Evolutionary conservation across 2,113 vertebrate genomes (phyloP), one percentile per base, ranked within the genome.

Genomic region (Mugil cephalus): DNA sequence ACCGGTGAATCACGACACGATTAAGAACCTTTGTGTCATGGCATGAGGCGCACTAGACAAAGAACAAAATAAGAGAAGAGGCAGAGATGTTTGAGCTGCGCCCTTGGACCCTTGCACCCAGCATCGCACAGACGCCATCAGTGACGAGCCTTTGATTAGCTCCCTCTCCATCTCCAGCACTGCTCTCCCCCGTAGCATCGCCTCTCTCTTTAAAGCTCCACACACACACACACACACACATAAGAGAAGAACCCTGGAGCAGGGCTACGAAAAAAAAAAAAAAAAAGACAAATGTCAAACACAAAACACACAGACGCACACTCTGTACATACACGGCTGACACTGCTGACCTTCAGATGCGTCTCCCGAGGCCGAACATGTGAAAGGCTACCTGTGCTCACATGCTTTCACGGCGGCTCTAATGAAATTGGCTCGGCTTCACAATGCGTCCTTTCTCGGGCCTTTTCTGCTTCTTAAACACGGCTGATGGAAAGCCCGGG

Each of bases 221-320:
- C 55, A 17, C 51, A 46, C 48, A 6, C 13, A 15, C 46, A 34
- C 4, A n/a, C 46, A 12, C 13, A 43, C 38, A 68, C 52, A 55
- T 8, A 53, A 72, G 17, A 63, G 14, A 15, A 48, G 35, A 68
- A 51, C 61, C 55, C 54, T 19, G 69, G 69, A 34, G 69, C 80
- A 53, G 18, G 47, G n/a, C 1, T 4, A 14, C 6, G 13, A 30
- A 30, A 30, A 3, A 15, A 30, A 30, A 30, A 30, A 3, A 15
- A 30, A 24, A 47, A 19, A 40, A 15, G 4, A 74, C 35, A 83
- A 74, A 82, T 81, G 83, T 79, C 86, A 86, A 80, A 81, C 54
- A 60, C n/a, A 43, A 67, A 60, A 59, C 63, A 50, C 59, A 59
- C 71, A 72, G 1, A 46, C 10, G 6, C 14, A 13, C 45, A 43